phyloP scores from a whole-genome alignment of 2,888 invertebrate genomes.

The Hirudinaria manillensis region DNA sequence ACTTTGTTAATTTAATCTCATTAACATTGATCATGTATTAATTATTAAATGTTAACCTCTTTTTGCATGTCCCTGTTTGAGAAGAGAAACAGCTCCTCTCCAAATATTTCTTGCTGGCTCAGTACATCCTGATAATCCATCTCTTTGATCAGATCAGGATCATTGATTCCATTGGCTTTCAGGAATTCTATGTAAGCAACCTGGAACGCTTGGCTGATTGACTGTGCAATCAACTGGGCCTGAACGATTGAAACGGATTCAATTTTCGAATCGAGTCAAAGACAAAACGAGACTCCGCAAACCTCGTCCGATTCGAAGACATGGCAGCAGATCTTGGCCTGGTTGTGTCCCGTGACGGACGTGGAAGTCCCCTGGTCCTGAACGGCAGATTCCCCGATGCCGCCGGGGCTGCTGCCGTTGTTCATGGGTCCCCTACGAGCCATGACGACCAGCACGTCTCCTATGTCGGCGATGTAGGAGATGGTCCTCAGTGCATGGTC shows the following conservation, averaged over 20 bases:
- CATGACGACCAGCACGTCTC: conserved; percentile 95
- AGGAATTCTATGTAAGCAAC: conserved; percentile 99
- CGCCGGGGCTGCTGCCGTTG: conserved; percentile 44
- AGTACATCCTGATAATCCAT: conserved; percentile 99
- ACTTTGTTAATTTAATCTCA: too few relatives aligned
- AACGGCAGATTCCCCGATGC: background rate
- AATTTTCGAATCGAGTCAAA: background rate
- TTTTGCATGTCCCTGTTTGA: conserved; percentile 96
- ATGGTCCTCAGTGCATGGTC: conserved; percentile 96
- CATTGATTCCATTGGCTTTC: conserved; percentile 98
- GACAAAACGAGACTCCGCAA: background rate
- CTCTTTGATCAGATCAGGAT: conserved; percentile 96
- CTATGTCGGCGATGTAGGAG: conserved; percentile 98
- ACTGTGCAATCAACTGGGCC: conserved; percentile 98
- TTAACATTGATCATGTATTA: background rate
- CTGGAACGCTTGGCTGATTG: conserved; percentile 96
- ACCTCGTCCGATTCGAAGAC: conserved; percentile 98
- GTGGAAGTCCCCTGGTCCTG: conserved; percentile 3
- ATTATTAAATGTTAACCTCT: conserved; percentile 60
- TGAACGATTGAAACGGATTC: conserved; percentile 46
- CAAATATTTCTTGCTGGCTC: conserved; percentile 98
- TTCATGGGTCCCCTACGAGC: conserved; percentile 76
- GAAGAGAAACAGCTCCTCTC: conserved; percentile 96
- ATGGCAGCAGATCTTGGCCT: conserved; percentile 91
- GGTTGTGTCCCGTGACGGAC: conserved; percentile 44